These are phyloP conservation scores for Spatulosminthurus flaviceps DNA, from an alignment of 2,888 invertebrate species.

Conservation along the genomic window DNA sequence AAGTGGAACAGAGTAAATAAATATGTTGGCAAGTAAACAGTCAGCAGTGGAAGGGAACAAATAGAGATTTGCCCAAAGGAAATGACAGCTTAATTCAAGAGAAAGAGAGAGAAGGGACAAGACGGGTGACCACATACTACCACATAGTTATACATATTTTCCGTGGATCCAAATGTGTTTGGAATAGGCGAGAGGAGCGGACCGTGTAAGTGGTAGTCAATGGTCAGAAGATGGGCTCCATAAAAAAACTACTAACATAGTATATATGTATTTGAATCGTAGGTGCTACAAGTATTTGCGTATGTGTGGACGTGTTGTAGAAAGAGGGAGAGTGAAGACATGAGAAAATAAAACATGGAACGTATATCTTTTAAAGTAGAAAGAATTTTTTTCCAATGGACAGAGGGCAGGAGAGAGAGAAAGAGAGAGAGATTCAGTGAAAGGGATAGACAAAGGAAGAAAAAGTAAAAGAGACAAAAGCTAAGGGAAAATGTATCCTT, in stretches of 20 bases:
- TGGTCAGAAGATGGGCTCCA: too few species aligned
- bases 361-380: conserved; percentile 21
- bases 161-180: neutral
- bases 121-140: conserved; percentile 26
- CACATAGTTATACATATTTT: neutral
- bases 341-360: conserved; percentile 17
- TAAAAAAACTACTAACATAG: too few species aligned
- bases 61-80: conserved; percentile 40
- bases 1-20: conserved; percentile 19
- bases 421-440: neutral
- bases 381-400: conserved; percentile 32
- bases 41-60: conserved; percentile 36
- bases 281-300: neutral
- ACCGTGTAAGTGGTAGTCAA: too few species aligned
- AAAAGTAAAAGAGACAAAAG: neutral
- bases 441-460: neutral
- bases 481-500: conserved; percentile 19
- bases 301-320: conserved; percentile 3
- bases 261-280: neutral
- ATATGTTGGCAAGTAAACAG: conserved; percentile 27
- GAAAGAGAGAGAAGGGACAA: conserved; percentile 20
- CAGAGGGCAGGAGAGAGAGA: neutral
- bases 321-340: neutral
- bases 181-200: neutral
- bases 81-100: conserved; percentile 41